Conservation (phyloP, 2,797 vertebrate species). For the Hydrophis major region DNA sequence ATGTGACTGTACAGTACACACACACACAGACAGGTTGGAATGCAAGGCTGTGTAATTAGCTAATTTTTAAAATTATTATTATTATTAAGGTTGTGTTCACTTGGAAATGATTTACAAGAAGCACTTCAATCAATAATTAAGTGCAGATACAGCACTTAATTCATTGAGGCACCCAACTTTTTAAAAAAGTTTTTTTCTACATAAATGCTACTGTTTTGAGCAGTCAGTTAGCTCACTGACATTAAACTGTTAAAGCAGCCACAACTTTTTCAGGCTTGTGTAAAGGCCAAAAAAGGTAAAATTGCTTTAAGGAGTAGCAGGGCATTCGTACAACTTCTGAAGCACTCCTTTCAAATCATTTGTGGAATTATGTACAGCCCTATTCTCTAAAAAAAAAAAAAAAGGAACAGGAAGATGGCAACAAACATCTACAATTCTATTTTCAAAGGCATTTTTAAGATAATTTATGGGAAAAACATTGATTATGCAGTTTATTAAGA, state of each 20-base stretch:
- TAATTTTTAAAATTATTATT: slow-evolving; percentile 40
- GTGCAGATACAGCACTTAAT: background rate
- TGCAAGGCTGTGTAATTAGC: slow-evolving; percentile 48
- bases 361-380: slow-evolving; percentile 27
- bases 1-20: background rate
- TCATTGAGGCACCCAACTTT: background rate
- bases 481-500: slow-evolving; percentile 59
- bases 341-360: background rate
- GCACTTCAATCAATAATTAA: background rate
- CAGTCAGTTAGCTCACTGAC: background rate
- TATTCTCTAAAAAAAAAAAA: background rate
- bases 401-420: slow-evolving; percentile 19
- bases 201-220: background rate
- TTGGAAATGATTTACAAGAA: background rate
- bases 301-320: background rate
- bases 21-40: slow-evolving; percentile 20
- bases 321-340: slow-evolving; percentile 18
- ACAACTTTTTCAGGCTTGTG: background rate
- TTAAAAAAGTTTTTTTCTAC: background rate
- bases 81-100: background rate
- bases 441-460: background rate
- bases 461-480: slow-evolving; percentile 37
- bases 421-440: background rate
- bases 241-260: background rate
- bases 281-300: background rate